A percentile compares a stretch with the other conserved stretches of the same genome.
phyloP scores from a whole-genome alignment of 2,888 invertebrate species.

The Trachelus troglodyta region DNA sequence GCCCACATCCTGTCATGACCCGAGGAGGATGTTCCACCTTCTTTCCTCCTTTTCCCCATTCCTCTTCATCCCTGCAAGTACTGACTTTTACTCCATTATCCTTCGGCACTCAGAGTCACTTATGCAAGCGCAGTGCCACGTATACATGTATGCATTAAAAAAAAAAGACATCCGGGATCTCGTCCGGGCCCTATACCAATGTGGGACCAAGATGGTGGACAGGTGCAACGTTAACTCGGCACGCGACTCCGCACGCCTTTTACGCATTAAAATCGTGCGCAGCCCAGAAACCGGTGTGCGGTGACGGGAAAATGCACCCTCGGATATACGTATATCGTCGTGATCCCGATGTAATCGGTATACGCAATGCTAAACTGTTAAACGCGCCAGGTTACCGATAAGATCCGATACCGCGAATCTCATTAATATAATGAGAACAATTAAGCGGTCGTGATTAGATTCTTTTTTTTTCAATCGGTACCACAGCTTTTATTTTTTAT shows the following conservation, averaged over 20 bases:
- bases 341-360: conserved; percentile 35
- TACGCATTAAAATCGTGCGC: conserved; percentile 1
- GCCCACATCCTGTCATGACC: conserved; percentile 59
- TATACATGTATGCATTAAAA: background rate
- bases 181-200: conserved; percentile 4
- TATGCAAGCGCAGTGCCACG: no score
- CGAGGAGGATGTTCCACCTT: conserved; percentile 30
- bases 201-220: conserved; percentile 51
- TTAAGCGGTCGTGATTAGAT: no score
- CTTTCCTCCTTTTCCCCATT: conserved; percentile 23
- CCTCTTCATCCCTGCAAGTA: conserved; percentile 3
- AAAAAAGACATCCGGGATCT: background rate
- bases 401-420: conserved; percentile 16
- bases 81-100: conserved; percentile 13
- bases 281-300: conserved; percentile 14
- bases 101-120: conserved; percentile 7
- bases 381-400: conserved; percentile 30
- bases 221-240: conserved; percentile 41
- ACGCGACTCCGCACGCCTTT: background rate
- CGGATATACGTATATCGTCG: conserved; percentile 7
- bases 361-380: conserved; percentile 34
- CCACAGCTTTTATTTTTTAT: no score
- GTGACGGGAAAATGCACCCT: conserved; percentile 14
- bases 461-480: no score
- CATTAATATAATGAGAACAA: no score